phyloP scores from a whole-genome alignment of 2,797 vertebrate genomes.

The Hippoglossus hippoglossus region DNA sequence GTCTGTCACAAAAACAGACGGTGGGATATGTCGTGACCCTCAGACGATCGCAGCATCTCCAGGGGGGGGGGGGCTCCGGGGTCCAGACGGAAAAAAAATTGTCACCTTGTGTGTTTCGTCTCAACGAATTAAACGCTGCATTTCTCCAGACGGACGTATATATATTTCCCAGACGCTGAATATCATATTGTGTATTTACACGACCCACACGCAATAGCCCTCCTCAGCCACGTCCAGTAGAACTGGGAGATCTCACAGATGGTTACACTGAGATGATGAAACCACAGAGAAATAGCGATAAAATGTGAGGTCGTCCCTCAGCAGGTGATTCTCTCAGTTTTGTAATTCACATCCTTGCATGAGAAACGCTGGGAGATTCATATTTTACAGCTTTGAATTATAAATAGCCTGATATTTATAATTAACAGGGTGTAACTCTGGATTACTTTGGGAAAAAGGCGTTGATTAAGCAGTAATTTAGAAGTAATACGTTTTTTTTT shows the following conservation, averaged over 20 bases:
- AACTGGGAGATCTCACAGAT: conserved; percentile 4
- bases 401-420: not conserved
- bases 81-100: conserved; percentile 18
- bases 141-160: not conserved
- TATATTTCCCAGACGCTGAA: too few relatives aligned
- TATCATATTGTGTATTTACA: not conserved
- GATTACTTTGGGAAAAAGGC: not conserved
- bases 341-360: conserved; percentile 6
- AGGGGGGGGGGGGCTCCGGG: conserved; percentile 24
- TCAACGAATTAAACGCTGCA: too few relatives aligned
- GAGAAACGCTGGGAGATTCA: not conserved
- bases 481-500: too few relatives aligned
- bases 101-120: not conserved
- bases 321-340: conserved; percentile 16
- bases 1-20: conserved; percentile 58
- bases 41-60: conserved; percentile 44
- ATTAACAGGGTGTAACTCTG: conserved; percentile 10
- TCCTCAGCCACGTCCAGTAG: conserved; percentile 7
- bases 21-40: conserved; percentile 52
- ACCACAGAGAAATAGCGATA: conserved; percentile 34
- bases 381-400: not conserved
- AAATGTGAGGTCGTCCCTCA: conserved; percentile 17
- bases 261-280: conserved; percentile 40
- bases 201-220: not conserved
- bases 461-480: too few relatives aligned